These are phyloP conservation scores for Papilio helenus DNA, from an alignment of 1,140 invertebrate species.

Conservation along the genomic window DNA sequence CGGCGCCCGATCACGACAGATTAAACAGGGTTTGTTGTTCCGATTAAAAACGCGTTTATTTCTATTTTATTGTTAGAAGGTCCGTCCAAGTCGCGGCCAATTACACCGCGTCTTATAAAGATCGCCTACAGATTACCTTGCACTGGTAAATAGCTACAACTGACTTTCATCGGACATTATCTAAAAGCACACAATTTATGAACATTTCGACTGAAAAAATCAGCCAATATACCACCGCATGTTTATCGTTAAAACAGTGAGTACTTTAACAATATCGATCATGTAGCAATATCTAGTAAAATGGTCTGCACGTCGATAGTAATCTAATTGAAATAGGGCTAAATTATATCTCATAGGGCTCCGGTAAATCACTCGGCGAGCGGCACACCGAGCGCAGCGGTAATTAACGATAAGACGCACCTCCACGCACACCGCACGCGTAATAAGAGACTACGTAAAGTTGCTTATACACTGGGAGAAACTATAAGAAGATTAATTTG, in stretches of 20 bases:
- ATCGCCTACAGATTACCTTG: not conserved
- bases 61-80: slow-evolving; percentile 37
- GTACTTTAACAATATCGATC: not conserved
- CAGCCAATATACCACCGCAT: slow-evolving; percentile 9
- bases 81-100: slow-evolving; percentile 16
- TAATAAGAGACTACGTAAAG: slow-evolving; percentile 49
- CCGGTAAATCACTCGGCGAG: slow-evolving; percentile 68
- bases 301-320: slow-evolving; percentile 35
- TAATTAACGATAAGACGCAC: slow-evolving; percentile 75
- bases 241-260: not conserved
- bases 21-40: slow-evolving; percentile 40
- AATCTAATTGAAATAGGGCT: slow-evolving; percentile 58
- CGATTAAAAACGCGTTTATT: slow-evolving; percentile 37
- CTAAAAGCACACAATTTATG: not conserved
- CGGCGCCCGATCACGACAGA: slow-evolving; percentile 38
- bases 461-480: slow-evolving; percentile 30
- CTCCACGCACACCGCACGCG: slow-evolving; percentile 52
- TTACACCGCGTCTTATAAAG: slow-evolving; percentile 22
- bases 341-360: slow-evolving; percentile 49
- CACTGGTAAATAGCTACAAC: slow-evolving; percentile 19
- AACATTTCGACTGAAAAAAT: not conserved
- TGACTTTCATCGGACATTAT: not conserved
- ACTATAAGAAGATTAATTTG: not conserved
- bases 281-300: slow-evolving; percentile 29
- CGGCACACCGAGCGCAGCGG: slow-evolving; percentile 56